phyloP scores from a whole-genome alignment of 2,113 vertebrate species.

The Mesembrinibis cayennensis region DNA sequence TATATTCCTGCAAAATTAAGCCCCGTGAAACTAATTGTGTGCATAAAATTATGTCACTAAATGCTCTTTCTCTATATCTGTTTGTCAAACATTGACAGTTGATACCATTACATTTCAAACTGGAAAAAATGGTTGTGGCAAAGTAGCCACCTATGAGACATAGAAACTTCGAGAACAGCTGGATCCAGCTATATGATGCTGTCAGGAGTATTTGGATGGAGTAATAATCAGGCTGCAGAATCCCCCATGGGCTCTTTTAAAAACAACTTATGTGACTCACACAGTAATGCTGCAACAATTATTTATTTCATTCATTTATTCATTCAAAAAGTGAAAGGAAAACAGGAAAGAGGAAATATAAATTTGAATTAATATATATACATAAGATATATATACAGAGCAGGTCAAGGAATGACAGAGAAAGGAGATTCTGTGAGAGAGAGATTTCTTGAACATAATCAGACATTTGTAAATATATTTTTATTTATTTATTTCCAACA shows the following conservation, averaged over 20 bases:
- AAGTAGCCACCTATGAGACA: background rate
- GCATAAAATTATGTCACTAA: background rate
- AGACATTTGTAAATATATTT: background rate
- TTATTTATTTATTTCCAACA: background rate
- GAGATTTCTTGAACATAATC: background rate
- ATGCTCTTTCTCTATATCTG: background rate
- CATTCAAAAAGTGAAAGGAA: background rate
- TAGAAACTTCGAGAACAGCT: background rate
- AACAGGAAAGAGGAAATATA: background rate
- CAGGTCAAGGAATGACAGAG: background rate
- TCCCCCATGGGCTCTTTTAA: rapidly evolving
- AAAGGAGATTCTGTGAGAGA: background rate
- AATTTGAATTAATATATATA: background rate
- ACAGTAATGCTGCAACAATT: background rate
- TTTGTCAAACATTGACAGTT: background rate
- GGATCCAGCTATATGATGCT: background rate
- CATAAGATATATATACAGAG: background rate
- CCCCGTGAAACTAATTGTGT: background rate
- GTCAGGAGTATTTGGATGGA: background rate
- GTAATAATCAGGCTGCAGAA: background rate
- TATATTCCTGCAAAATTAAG: background rate
- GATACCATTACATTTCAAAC: background rate
- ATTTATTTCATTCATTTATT: background rate
- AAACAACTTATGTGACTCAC: background rate
- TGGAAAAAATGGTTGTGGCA: background rate